Percentiles rank a stretch among this genome's conserved stretches.
Evolutionary conservation across 37 sponge, comb jelly and placozoan genomes (phyloP).

Genomic region (Geodia barretti): DNA sequence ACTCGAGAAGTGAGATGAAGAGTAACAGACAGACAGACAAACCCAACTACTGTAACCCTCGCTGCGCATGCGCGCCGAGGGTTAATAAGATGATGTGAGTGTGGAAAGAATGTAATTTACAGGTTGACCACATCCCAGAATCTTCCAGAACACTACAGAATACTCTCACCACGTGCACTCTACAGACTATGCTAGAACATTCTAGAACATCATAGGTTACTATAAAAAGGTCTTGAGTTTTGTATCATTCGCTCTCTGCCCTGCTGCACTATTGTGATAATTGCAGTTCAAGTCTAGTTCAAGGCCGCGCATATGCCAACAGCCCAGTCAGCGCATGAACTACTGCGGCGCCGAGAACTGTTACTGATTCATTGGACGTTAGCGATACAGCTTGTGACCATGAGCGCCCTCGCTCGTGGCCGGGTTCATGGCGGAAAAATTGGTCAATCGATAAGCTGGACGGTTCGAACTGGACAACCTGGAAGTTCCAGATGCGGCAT

Average conservation of each 20-base stretch:
- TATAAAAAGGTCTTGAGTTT: not conserved
- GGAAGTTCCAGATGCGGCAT: constrained; percentile 60
- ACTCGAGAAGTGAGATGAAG: no score
- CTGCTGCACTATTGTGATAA: not conserved
- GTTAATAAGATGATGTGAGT: not conserved
- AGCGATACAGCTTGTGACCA: not conserved
- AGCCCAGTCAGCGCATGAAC: not conserved
- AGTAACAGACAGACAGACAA: no score
- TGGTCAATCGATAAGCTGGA: no score
- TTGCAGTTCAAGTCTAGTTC: not conserved
- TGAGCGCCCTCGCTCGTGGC: not conserved
- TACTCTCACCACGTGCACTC: not conserved
- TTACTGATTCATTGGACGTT: not conserved
- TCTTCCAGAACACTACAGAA: not conserved
- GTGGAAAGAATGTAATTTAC: not conserved
- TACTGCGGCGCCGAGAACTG: not conserved
- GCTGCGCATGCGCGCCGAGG: no score
- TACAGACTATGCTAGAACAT: not conserved
- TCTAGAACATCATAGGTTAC: not conserved
- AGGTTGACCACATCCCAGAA: not conserved
- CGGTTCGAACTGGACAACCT: constrained; percentile 58
- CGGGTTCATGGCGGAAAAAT: not conserved
- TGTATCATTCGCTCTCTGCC: not conserved
- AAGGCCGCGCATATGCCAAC: not conserved
- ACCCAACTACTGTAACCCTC: no score